Evolutionary conservation across 2,113 vertebrate genomes (phyloP), one percentile per base, ranked within the genome.

Genomic region (Actinemys pallida): DNA sequence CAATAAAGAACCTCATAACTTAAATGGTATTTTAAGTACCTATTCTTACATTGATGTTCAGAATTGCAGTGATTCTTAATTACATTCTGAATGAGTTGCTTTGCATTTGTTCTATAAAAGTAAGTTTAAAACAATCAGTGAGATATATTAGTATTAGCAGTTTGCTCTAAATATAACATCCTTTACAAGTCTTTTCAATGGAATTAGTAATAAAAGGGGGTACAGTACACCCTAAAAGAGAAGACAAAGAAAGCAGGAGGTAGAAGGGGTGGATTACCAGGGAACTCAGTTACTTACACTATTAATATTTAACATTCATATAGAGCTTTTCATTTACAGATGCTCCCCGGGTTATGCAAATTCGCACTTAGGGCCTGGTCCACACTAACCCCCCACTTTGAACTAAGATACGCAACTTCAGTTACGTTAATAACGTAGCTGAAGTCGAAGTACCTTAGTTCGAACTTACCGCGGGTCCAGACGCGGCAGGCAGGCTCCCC

Each of bases 1-100:
- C n/a, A 72, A 57, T 25, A 35, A 83, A n/a, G 76, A 53, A 62
- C 79, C 29, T 47, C 45, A 8, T 1, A 45, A 22, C 78, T 59
- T 19, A 39, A 52, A 29, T 13, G 3, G 10, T 65, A 5, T 35
- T 12, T 83, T 1, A 0, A 19, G 29, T 7, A 82, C 42, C 54
- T 52, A 83, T 78, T 10, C 10, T 79, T 11, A 45, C 4, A 3
- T 5, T 5, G 62, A 22, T 31, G 8, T 53, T 88, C 50, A 19
- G 11, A 39, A n/a, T 27, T 35, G 11, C 20, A 69, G 22, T 1
- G 3, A 84, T 22, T 50, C 39, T 56, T 39, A 42, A 65, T 42
- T 27, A 56, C 12, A 39, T 5, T 27, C 80, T 35, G 29, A 24
- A 31, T 3, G 5, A 91, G 54, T 31, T 85, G 45, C 35, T 8